Evolutionary conservation across 1,140 invertebrate genomes (phyloP), one percentile per base, ranked within the genome.

Genomic region (Apis dorsata): DNA sequence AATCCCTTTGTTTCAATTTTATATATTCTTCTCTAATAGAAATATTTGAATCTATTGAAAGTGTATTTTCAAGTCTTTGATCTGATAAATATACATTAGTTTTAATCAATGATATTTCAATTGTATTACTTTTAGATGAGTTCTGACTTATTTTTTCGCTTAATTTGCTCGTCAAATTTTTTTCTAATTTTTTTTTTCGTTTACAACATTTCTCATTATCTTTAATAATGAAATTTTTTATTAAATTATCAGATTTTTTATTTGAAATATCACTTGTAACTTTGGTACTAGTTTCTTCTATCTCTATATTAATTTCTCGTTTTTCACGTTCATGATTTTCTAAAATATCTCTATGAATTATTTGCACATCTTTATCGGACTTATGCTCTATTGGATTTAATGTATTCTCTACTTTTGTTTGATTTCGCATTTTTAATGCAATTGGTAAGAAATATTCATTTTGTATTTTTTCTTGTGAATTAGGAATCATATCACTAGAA

Each of bases 291-390:
- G 70, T 78, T 34, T 70, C 28, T 51, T 68, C 59, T 10, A 49
- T 34, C 65, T 79, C 59, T 7, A 1, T 9, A 21, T 85, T 66
- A n/a, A 85, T 53, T 49, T 90, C 89, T 57, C 92, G 81, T 72
- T 93, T 93, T 17, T 92, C 90, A 71, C 92, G 88, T 34, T 91
- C 88, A 66, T 90, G 87, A 79, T 91, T 86, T 65, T 91, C 86
- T 53, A 92, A 75, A 87, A 93, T 92, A 69, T 93, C 90, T 73
- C 91, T 90, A 28, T 63, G 81, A 55, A 88, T 79, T 21, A 49
- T 71, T 66, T 81, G 77, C 72, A 75, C 24, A 10, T 89, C 79
- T 21, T 72, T 49, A 51, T 90, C 74, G 12, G 71, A 90, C 49
- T 88, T 79, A 60, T 84, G 84, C 44, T 53, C 19, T 28, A 71